phyloP scores from a whole-genome alignment of 2,797 vertebrate species.

The Discoglossus pictus region DNA sequence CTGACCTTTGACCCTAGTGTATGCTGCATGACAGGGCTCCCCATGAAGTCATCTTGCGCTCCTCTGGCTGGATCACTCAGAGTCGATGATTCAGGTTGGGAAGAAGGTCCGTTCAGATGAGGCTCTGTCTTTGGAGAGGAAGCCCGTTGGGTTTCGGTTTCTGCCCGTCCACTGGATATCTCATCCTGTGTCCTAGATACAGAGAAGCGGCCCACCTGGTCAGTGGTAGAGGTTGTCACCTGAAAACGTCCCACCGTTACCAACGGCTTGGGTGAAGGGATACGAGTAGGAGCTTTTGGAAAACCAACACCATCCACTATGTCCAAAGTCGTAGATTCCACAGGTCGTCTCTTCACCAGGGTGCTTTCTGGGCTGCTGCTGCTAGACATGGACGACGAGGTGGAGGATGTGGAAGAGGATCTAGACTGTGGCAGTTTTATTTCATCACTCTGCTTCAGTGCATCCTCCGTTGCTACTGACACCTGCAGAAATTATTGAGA shows the following conservation, averaged over 20 bases:
- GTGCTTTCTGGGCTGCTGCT: conserved; percentile 92
- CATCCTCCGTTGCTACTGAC: conserved; percentile 79
- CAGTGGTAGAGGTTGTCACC: conserved; percentile 78
- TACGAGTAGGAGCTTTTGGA: conserved; percentile 48
- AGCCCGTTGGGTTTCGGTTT: conserved; percentile 54
- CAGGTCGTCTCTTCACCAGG: conserved; percentile 72
- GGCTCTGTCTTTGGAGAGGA: conserved; percentile 59
- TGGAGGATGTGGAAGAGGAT: conserved; percentile 62
- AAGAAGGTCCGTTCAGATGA: conserved; percentile 71
- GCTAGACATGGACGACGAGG: conserved; percentile 82
- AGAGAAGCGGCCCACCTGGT: conserved; percentile 85
- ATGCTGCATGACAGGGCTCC: conserved; percentile 72
- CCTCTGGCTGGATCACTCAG: conserved; percentile 62
- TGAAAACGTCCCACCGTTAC: conserved; percentile 90
- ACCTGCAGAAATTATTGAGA: conserved; percentile 75
- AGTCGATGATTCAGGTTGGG: conserved; percentile 66
- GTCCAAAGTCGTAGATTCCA: conserved; percentile 59
- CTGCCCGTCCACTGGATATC: conserved; percentile 52
- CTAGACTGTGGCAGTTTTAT: conserved; percentile 68
- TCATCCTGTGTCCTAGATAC: conserved; percentile 83
- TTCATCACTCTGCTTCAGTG: conserved; percentile 62
- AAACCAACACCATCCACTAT: conserved; percentile 67
- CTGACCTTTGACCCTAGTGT: conserved; percentile 73
- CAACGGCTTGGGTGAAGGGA: conserved; percentile 62
- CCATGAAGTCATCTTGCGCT: conserved; percentile 66